Percentiles rank a stretch among this genome's conserved stretches.
Evolutionary conservation across 2,888 invertebrate species (phyloP).

Genomic region (Hirudinaria manillensis): DNA sequence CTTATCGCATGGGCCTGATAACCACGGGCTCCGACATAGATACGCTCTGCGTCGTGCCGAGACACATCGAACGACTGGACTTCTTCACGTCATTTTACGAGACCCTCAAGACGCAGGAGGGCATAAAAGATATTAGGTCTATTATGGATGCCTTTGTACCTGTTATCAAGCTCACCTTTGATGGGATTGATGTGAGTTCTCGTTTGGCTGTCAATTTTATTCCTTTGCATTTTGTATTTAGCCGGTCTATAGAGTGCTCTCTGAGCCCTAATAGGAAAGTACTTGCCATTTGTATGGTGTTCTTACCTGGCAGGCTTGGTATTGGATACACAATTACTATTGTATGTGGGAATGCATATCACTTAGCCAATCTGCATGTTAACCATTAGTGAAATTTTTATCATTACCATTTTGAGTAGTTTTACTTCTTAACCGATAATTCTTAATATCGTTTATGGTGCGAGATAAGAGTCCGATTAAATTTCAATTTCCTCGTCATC

Average conservation of each 20-base stretch:
- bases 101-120: slow-evolving; percentile 74
- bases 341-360: no score
- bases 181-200: slow-evolving; percentile 78
- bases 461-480: background rate
- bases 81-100: slow-evolving; percentile 94
- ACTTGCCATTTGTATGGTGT: background rate
- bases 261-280: no score
- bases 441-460: background rate
- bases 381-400: no score
- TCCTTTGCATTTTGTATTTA: no score
- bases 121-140: slow-evolving; percentile 71
- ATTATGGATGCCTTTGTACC: slow-evolving; percentile 99
- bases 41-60: slow-evolving; percentile 91
- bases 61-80: slow-evolving; percentile 85
- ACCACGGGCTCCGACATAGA: slow-evolving; percentile 96
- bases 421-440: background rate
- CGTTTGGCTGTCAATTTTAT: no score
- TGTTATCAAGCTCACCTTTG: slow-evolving; percentile 97
- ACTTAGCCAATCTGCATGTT: no score
- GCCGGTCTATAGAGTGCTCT: no score
- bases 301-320: background rate
- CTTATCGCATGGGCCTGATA: slow-evolving; percentile 83
- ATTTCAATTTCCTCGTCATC: background rate
- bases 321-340: background rate
- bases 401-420: no score